These are phyloP conservation scores for Scartelaos histophorus DNA, from an alignment of 2,113 vertebrate genomes.

Conservation along the genomic window DNA sequence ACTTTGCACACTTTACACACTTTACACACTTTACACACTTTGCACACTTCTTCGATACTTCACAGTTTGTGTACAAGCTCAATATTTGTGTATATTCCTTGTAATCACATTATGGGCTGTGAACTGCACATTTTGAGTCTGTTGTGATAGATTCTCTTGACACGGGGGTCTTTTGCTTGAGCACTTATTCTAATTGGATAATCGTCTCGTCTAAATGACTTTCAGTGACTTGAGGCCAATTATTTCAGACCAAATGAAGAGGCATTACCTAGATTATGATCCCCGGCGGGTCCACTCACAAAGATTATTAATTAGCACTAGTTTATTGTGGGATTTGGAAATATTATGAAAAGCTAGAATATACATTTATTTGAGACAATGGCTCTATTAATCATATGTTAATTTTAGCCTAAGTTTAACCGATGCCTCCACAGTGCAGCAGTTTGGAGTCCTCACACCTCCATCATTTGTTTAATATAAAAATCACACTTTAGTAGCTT, in stretches of 20 bases:
- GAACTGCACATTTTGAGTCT: background rate
- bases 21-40: no score
- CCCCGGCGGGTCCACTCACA: background rate
- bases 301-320: background rate
- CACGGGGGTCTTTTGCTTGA: background rate
- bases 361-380: background rate
- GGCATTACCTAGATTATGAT: background rate
- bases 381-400: background rate
- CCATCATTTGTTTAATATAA: no score
- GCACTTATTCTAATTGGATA: background rate
- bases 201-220: constrained; percentile 1
- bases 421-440: no score
- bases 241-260: background rate
- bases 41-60: no score
- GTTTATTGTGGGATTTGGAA: constrained; percentile 2
- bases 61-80: no score
- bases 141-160: constrained; percentile 3
- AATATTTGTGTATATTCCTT: no score
- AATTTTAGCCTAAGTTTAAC: background rate
- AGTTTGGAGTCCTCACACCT: no score
- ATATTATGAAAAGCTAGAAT: background rate
- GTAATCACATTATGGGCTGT: background rate
- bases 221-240: background rate
- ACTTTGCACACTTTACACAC: no score
- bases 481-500: no score